phyloP scores from a whole-genome alignment of 2,888 invertebrate genomes.

The Ichneumon xanthorius region DNA sequence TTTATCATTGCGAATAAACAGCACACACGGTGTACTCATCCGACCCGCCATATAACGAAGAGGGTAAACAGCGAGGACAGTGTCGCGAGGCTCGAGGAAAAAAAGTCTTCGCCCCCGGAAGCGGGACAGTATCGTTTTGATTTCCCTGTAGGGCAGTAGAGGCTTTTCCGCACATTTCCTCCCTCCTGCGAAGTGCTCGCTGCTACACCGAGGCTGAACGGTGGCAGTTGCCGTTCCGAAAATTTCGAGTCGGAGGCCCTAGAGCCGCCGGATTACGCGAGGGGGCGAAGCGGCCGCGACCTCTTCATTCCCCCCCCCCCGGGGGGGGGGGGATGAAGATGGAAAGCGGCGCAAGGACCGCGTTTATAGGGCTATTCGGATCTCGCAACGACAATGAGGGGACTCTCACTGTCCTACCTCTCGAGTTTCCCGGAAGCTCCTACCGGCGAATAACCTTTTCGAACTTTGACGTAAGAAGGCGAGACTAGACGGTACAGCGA shows the following conservation, averaged over 20 bases:
- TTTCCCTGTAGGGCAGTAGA: slow-evolving; percentile 76
- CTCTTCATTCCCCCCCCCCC: not conserved
- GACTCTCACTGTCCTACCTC: not conserved
- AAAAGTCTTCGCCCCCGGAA: slow-evolving; percentile 47
- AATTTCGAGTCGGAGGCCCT: not conserved
- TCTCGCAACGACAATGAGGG: not conserved
- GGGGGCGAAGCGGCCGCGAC: not conserved
- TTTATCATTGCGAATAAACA: not conserved
- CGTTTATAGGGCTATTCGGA: not conserved
- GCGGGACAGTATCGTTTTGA: slow-evolving; percentile 69
- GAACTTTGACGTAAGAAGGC: not conserved
- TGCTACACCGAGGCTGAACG: not conserved
- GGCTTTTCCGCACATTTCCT: slow-evolving; percentile 60
- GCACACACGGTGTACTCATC: not conserved
- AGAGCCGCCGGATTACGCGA: not conserved
- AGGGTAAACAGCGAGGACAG: slow-evolving; percentile 10
- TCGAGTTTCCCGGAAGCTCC: not conserved
- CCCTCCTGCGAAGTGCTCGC: not conserved
- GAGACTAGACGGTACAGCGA: not conserved
- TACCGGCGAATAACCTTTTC: not conserved
- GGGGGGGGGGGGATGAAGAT: not conserved
- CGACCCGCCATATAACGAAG: not conserved
- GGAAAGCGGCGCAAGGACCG: not conserved
- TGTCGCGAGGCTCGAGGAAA: slow-evolving; percentile 15
- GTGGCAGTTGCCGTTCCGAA: not conserved